These are phyloP conservation scores for Mamestra configurata DNA, from an alignment of 1,140 invertebrate genomes.

Conservation along the genomic window DNA sequence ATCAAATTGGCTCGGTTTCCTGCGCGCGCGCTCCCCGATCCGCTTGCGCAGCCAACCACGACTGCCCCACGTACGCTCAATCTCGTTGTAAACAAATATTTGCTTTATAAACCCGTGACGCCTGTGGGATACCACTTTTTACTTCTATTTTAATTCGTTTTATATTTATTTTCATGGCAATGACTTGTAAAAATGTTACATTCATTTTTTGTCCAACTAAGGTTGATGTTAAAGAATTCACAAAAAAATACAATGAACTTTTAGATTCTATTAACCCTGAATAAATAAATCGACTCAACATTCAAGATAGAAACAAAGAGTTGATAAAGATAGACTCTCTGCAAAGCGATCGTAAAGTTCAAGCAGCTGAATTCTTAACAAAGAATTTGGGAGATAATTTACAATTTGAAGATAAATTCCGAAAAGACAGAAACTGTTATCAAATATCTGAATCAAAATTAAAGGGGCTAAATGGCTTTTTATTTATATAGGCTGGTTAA, in stretches of 20 bases:
- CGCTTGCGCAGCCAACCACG: constrained; percentile 60
- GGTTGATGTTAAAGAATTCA: constrained; percentile 12
- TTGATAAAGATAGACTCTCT: constrained; percentile 14
- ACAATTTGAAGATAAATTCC: constrained; percentile 16
- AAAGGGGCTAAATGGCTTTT: background rate
- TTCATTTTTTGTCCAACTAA: constrained; percentile 8
- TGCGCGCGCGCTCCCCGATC: constrained; percentile 49
- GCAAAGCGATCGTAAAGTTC: constrained; percentile 1
- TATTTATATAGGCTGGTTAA: background rate
- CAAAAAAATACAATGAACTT: constrained; percentile 26
- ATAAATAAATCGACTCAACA: constrained; percentile 13
- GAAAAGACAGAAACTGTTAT: constrained; percentile 5
- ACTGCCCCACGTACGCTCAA: constrained; percentile 63
- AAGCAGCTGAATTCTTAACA: background rate
- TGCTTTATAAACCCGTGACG: constrained; percentile 51
- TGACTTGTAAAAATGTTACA: constrained; percentile 25
- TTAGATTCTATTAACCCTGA: constrained; percentile 28
- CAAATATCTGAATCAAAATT: constrained; percentile 27
- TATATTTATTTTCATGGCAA: constrained; percentile 46
- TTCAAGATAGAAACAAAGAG: constrained; percentile 10
- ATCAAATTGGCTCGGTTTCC: constrained; percentile 65
- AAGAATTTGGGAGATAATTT: constrained; percentile 23
- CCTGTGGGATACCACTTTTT: constrained; percentile 47
- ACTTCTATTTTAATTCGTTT: constrained; percentile 41
- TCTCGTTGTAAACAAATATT: constrained; percentile 72